These are phyloP conservation scores for Heliocidaris tuberculata DNA, from an alignment of 35 echinoderm and acorn worm genomes.

Conservation along the genomic window DNA sequence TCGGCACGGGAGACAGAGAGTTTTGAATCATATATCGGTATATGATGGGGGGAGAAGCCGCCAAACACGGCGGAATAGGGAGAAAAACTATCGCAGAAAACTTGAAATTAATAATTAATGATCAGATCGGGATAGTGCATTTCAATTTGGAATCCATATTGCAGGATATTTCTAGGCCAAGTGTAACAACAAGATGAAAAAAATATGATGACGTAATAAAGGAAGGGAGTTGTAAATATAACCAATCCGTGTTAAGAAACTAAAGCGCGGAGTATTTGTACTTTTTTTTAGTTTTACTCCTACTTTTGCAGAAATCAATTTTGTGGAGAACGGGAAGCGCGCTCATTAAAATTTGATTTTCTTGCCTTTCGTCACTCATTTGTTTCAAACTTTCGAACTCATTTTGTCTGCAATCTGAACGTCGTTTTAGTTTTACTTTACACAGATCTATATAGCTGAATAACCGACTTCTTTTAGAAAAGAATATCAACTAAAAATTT, in stretches of 20 bases:
- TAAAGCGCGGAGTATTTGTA: neutral
- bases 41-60: neutral
- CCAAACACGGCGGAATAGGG: neutral
- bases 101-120: constrained; percentile 40
- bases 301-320: neutral
- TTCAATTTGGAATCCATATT: constrained; percentile 33
- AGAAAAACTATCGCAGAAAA: constrained; percentile 24
- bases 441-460: neutral
- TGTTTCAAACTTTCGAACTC: constrained; percentile 39
- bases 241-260: neutral
- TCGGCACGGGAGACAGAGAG: neutral
- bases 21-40: constrained; percentile 8
- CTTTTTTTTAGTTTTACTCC: neutral
- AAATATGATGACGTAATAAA: constrained; percentile 29
- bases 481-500: neutral
- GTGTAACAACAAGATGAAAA: neutral
- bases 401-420: neutral
- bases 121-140: constrained; percentile 27
- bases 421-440: constrained; percentile 7
- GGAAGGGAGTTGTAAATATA: constrained; percentile 20
- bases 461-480: neutral
- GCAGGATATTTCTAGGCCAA: neutral
- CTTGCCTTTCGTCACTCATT: constrained; percentile 22
- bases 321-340: constrained; percentile 20
- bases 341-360: constrained; percentile 45